These are phyloP conservation scores for Leucoraja ocellata DNA, from an alignment of 2,797 vertebrate species.

Conservation along the genomic window DNA sequence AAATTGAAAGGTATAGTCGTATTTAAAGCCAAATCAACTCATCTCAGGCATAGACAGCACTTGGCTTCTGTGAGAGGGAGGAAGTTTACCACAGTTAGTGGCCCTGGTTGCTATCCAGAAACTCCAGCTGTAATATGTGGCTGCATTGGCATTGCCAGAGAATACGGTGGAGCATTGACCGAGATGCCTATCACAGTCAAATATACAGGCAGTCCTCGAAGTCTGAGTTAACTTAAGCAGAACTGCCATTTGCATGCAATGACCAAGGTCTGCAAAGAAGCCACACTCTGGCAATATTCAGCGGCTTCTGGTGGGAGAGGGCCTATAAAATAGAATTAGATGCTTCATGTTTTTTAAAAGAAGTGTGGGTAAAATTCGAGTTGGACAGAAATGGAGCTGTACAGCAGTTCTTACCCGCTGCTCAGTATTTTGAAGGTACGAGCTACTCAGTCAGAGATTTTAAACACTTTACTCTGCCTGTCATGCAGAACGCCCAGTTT, in stretches of 20 bases:
- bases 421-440: not conserved
- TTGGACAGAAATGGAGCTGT: not conserved
- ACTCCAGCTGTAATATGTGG: not conserved
- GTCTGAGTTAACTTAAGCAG: not conserved
- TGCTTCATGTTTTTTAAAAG: not conserved
- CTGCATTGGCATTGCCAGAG: not conserved
- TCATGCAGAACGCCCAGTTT: not conserved
- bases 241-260: not conserved
- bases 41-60: not conserved
- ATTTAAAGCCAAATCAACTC: not conserved
- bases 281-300: not conserved
- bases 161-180: not conserved
- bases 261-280: not conserved
- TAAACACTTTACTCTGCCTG: constrained; percentile 23
- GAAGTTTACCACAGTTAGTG: not conserved
- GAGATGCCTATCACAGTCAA: constrained; percentile 11
- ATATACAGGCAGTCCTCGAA: not conserved
- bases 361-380: not conserved
- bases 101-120: not conserved
- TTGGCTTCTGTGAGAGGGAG: not conserved
- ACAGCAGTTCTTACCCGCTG: not conserved
- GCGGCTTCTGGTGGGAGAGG: not conserved
- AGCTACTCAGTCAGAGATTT: constrained; percentile 24
- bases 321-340: not conserved
- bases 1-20: too few relatives aligned